phyloP scores from a whole-genome alignment of 1,140 invertebrate genomes.

The Catajapyx aquilonaris region DNA sequence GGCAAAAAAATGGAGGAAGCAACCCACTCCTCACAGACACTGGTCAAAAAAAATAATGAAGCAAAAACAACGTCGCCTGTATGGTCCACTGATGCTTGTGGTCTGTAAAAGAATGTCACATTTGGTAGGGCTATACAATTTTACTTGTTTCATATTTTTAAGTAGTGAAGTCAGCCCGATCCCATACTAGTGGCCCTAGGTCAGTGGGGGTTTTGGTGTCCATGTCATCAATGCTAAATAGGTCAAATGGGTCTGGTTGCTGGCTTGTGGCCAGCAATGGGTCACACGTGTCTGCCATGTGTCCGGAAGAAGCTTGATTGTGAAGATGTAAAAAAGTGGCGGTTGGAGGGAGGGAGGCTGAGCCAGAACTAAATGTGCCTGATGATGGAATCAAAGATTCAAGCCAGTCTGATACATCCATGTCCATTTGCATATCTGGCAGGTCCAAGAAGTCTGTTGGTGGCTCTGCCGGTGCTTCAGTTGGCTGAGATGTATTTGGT shows the following conservation, averaged over 20 bases:
- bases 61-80: too few species aligned
- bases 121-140: too few species aligned
- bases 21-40: too few species aligned
- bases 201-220: slow-evolving; percentile 38
- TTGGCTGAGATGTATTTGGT: neutral
- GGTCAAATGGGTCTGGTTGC: slow-evolving; percentile 33
- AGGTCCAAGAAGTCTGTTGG: slow-evolving; percentile 23
- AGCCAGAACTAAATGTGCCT: slow-evolving; percentile 8
- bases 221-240: slow-evolving; percentile 44
- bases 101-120: too few species aligned
- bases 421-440: slow-evolving; percentile 36
- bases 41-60: too few species aligned
- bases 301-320: slow-evolving; percentile 13
- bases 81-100: too few species aligned
- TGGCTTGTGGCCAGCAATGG: slow-evolving; percentile 35
- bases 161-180: slow-evolving; percentile 37
- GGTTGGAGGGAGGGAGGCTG: slow-evolving; percentile 16
- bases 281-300: slow-evolving; percentile 29
- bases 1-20: too few species aligned
- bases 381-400: slow-evolving; percentile 32
- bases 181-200: slow-evolving; percentile 26
- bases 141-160: too few species aligned
- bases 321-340: slow-evolving; percentile 7
- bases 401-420: slow-evolving; percentile 47
- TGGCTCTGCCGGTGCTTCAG: neutral